Conservation (phyloP, 2,797 vertebrate genomes). For the Pagetopsis macropterus region DNA sequence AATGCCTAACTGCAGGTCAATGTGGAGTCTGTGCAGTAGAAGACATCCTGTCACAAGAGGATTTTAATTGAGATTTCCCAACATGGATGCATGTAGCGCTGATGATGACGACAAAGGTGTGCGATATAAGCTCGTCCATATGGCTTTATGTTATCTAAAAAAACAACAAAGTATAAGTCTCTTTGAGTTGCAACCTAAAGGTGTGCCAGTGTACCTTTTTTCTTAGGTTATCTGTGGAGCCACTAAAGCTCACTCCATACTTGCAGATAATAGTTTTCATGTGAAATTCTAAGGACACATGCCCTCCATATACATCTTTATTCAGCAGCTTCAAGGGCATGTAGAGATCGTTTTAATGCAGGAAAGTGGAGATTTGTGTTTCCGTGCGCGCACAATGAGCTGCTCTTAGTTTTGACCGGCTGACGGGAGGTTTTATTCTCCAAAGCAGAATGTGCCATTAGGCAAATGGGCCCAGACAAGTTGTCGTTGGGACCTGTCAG, state of each 20-base stretch:
- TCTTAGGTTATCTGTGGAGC: too few relatives aligned
- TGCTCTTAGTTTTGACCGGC: constrained; percentile 39
- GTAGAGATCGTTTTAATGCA: constrained; percentile 2
- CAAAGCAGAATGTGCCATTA: constrained; percentile 57
- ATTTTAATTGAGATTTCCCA: not conserved
- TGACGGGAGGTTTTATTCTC: constrained; percentile 53
- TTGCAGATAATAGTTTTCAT: not conserved
- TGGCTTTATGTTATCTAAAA: not conserved
- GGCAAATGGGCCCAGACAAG: constrained; percentile 65
- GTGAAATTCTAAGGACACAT: constrained; percentile 16
- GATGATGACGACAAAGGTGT: not conserved
- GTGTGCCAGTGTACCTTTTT: not conserved
- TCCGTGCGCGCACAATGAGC: constrained; percentile 20
- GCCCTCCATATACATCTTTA: constrained; percentile 11
- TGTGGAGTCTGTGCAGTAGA: constrained; percentile 1
- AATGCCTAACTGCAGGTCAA: not conserved
- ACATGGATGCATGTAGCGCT: not conserved
- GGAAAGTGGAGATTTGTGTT: constrained; percentile 14
- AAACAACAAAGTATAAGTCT: not conserved
- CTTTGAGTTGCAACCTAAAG: not conserved
- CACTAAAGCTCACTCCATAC: not conserved
- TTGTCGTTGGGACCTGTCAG: constrained; percentile 57
- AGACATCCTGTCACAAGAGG: not conserved
- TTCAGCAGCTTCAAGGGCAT: constrained; percentile 25
- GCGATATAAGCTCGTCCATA: not conserved